Base-by-base conservation (phyloP, 2,113 vertebrate species). In the Climacteris rufus region DNA sequence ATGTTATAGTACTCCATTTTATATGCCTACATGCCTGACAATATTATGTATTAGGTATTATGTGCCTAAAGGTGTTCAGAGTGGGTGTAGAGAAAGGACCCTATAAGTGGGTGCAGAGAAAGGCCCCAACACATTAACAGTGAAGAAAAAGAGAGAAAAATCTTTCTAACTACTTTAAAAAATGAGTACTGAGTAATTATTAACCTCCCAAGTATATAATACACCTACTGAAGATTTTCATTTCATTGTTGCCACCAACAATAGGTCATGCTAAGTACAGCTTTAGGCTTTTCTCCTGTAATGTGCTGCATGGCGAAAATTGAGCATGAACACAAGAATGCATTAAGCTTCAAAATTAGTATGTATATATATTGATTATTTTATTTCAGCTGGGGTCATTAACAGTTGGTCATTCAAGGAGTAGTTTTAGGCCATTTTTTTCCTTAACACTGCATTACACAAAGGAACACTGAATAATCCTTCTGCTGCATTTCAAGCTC, bases 311-410 rank as follows among this genome's bases (percentile, higher is more conserved):
- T 10, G 33, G 59, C 75, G 47, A 78, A 95, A 91, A 93, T 7
- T 28, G 37, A 63, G n/a, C 15, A 8, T 39, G 72, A 90, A 47
- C 47, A 33, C 21, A 61, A 75, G 30, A 61, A n/a, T 31, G 64
- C n/a, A 93, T 76, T 85, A 87, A 90, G 60, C 56, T 76, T 84
- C 75, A 72, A 89, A 94, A 95, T 91, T 56, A 52, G 20, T 40
- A 72, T 40, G 57, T n/a, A 15, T 56, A 82, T 89, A 91, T 87
- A 63, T 69, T 60, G 60, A 75, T 78, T 65, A 66, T 49, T 87
- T 77, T 63, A 79, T 85, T 96, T 91, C 78, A 87, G 30, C 40
- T 39, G 21, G 11, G 5, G 4, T 64, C 27, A 76, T 94, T 87
- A 94, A 82, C 39, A 54, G 39, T 57, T 69, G 87, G 52, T 70